A percentile compares a stretch with the other conserved stretches of the same genome.
phyloP scores from a whole-genome alignment of 2,113 vertebrate genomes.

The Helogale parvula region DNA sequence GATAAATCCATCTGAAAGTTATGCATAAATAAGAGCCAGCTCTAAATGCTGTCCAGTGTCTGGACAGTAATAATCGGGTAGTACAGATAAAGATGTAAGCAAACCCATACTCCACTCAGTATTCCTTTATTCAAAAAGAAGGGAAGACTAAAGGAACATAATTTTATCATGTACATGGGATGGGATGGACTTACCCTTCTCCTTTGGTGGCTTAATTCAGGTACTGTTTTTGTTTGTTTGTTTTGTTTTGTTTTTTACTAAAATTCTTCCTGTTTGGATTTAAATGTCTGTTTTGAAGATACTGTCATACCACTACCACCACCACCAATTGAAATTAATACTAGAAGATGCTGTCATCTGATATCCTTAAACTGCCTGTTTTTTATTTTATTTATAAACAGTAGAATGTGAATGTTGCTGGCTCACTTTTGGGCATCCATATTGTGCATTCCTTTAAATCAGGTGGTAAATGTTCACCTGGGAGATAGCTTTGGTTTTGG shows the following conservation, averaged over 20 bases:
- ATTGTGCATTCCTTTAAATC: constrained; percentile 23
- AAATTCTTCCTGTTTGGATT: background rate
- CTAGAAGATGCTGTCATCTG: background rate
- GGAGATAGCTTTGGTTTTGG: constrained; percentile 16
- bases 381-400: background rate
- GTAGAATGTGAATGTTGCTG: background rate
- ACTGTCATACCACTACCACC: background rate
- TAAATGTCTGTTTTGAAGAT: background rate
- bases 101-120: background rate
- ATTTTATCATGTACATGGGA: background rate
- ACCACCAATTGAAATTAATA: background rate
- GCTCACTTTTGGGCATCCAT: constrained; percentile 8
- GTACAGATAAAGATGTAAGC: background rate
- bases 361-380: background rate
- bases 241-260: background rate
- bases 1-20: background rate
- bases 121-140: background rate
- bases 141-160: background rate
- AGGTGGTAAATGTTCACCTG: background rate
- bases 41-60: background rate
- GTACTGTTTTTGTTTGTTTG: background rate
- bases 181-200: background rate
- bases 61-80: background rate
- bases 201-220: background rate
- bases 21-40: background rate